phyloP scores from a whole-genome alignment of 2,888 invertebrate species.

The Marronus borbonicus region DNA sequence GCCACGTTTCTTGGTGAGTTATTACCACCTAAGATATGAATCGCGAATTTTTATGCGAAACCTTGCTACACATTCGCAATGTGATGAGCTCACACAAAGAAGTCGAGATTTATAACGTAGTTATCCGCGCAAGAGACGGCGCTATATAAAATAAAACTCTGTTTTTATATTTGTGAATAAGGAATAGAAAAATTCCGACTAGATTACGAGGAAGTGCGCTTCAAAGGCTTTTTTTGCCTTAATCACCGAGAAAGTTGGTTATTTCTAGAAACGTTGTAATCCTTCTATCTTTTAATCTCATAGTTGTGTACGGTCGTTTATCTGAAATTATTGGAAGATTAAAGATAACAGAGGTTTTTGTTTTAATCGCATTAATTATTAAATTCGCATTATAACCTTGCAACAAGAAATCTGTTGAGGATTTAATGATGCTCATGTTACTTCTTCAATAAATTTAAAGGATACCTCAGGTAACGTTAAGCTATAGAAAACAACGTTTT shows the following conservation, averaged over 20 bases:
- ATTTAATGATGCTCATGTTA: too few relatives aligned
- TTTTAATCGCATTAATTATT: too few relatives aligned
- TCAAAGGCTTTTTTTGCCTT: neutral
- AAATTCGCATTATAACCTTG: too few relatives aligned
- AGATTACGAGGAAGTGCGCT: neutral
- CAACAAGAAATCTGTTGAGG: too few relatives aligned
- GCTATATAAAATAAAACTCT: constrained; percentile 4
- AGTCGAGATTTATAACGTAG: constrained; percentile 6
- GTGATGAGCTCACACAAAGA: neutral
- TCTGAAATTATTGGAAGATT: too few relatives aligned
- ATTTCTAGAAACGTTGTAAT: neutral
- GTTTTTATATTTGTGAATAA: constrained; percentile 19
- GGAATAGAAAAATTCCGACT: neutral
- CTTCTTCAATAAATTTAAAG: too few relatives aligned
- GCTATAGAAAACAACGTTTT: too few relatives aligned
- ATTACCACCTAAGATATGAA: neutral
- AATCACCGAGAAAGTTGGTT: neutral
- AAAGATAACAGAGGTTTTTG: too few relatives aligned
- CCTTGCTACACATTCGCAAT: constrained; percentile 12
- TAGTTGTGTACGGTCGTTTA: too few relatives aligned
- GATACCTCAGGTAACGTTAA: too few relatives aligned
- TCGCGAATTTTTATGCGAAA: constrained; percentile 12
- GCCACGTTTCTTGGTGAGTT: neutral
- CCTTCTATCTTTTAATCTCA: too few relatives aligned
- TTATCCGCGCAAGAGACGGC: neutral